Conservation (phyloP, 1,140 invertebrate genomes). For the Rhyacophila brunnea region DNA sequence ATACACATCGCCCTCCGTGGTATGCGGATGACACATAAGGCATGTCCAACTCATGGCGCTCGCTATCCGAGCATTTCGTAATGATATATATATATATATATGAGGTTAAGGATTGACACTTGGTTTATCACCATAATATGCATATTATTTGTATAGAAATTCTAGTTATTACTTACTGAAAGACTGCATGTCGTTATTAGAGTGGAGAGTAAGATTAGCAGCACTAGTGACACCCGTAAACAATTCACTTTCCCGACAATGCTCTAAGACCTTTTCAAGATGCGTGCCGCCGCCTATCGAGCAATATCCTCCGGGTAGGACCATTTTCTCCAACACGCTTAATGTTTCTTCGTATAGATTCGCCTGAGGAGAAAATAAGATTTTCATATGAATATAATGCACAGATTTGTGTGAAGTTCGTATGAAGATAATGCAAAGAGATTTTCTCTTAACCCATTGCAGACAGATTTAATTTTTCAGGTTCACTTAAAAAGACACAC, state of each 20-base stretch:
- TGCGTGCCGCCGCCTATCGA: conserved; percentile 15
- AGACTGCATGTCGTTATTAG: conserved; percentile 15
- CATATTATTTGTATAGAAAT: too few relatives aligned
- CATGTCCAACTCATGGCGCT: too few relatives aligned
- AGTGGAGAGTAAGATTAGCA: conserved; percentile 14
- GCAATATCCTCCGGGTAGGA: conserved; percentile 27
- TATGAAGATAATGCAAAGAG: conserved; percentile 15
- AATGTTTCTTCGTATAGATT: conserved; percentile 26
- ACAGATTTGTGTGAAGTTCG: too few relatives aligned
- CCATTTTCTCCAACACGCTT: conserved; percentile 21
- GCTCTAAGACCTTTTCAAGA: conserved; percentile 3
- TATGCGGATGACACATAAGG: too few relatives aligned
- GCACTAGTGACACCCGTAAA: conserved; percentile 15
- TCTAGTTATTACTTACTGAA: conserved; percentile 35
- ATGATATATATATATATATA: too few relatives aligned
- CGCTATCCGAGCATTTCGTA: too few relatives aligned
- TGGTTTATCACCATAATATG: too few relatives aligned
- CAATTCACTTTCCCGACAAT: not conserved
- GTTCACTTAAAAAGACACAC: too few relatives aligned
- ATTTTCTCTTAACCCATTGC: not conserved
- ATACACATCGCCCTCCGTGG: too few relatives aligned
- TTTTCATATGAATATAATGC: too few relatives aligned
- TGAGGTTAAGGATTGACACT: too few relatives aligned
- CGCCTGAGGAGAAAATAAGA: conserved; percentile 12
- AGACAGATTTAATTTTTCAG: too few relatives aligned